phyloP scores from a whole-genome alignment of 2,888 invertebrate species.

The Pheosia gnoma region DNA sequence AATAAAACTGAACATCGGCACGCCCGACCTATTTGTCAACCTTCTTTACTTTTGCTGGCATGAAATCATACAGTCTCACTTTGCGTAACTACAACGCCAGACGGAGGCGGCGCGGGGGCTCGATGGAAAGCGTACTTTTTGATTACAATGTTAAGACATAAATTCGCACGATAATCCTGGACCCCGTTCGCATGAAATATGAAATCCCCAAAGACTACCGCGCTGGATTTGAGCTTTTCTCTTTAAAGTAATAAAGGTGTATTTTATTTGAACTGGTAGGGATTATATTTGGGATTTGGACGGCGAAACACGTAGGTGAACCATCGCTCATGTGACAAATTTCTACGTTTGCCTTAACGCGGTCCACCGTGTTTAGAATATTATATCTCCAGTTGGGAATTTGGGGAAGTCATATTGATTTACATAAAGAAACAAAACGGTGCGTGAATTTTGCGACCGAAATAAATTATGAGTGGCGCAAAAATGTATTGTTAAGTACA shows the following conservation, averaged over 20 bases:
- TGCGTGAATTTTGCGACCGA: slow-evolving; percentile 43
- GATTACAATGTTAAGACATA: slow-evolving; percentile 76
- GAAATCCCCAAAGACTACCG: slow-evolving; percentile 67
- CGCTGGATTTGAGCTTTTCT: slow-evolving; percentile 79
- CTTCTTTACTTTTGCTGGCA: slow-evolving; percentile 82
- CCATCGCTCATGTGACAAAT: slow-evolving; percentile 85
- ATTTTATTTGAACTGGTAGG: slow-evolving; percentile 76
- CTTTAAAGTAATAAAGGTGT: slow-evolving; percentile 83
- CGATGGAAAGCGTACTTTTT: slow-evolving; percentile 73
- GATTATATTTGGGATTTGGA: slow-evolving; percentile 82
- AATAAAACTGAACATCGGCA: slow-evolving; percentile 83
- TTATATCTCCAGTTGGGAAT: slow-evolving; percentile 67
- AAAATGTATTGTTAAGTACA: slow-evolving; percentile 14
- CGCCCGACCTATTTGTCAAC: slow-evolving; percentile 83
- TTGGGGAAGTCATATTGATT: slow-evolving; percentile 74
- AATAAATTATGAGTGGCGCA: slow-evolving; percentile 42
- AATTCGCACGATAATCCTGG: slow-evolving; percentile 72
- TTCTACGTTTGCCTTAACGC: slow-evolving; percentile 84
- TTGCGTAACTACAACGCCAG: slow-evolving; percentile 64
- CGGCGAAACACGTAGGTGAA: slow-evolving; percentile 82
- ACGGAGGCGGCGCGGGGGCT: slow-evolving; percentile 40
- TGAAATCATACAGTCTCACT: slow-evolving; percentile 80
- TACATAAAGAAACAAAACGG: slow-evolving; percentile 65
- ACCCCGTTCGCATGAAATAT: slow-evolving; percentile 69
- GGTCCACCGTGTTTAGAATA: slow-evolving; percentile 81